Conservation (phyloP, 2,797 vertebrate genomes). For the Thamnophis elegans region DNA sequence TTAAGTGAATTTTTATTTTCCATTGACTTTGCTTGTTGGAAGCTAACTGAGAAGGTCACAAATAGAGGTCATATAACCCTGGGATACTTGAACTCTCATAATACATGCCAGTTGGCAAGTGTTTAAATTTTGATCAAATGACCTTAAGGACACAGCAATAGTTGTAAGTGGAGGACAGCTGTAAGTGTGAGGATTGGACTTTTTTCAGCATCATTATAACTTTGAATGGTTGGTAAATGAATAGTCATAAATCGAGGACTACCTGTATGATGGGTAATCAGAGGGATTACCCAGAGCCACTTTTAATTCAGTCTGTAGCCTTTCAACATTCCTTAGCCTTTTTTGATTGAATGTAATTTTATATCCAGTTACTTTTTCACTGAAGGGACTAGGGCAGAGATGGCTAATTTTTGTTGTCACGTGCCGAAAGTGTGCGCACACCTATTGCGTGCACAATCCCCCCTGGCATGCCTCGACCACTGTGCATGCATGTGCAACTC, state of each 20-base stretch:
- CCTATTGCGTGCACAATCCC: too few relatives aligned
- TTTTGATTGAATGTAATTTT: not conserved
- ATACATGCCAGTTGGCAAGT: not conserved
- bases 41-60: not conserved
- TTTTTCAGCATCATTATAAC: not conserved
- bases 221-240: not conserved
- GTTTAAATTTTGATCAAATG: not conserved
- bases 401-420: too few relatives aligned
- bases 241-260: not conserved
- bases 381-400: not conserved
- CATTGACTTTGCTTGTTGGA: not conserved
- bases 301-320: not conserved
- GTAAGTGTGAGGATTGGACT: too few relatives aligned
- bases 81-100: not conserved
- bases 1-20: not conserved
- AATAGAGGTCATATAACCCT: not conserved
- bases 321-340: not conserved
- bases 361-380: not conserved
- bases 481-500: too few relatives aligned
- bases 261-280: not conserved
- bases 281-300: not conserved
- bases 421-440: too few relatives aligned
- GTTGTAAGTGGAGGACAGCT: not conserved
- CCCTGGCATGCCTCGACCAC: too few relatives aligned
- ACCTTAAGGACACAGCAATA: not conserved